phyloP scores from a whole-genome alignment of 1,140 invertebrate species.

The Drosophila rhopaloa region DNA sequence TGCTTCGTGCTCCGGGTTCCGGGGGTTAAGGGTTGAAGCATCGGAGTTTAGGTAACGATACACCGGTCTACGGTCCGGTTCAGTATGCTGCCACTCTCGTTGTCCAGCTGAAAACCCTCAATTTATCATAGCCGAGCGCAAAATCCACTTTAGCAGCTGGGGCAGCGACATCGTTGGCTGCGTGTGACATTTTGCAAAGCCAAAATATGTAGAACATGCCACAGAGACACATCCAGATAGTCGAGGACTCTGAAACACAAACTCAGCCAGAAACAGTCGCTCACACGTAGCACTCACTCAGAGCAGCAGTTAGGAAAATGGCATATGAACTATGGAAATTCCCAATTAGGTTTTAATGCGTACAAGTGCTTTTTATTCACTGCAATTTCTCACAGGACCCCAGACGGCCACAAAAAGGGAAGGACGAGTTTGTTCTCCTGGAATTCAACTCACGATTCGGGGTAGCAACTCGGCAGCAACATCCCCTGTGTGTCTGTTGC shows the following conservation, averaged over 20 bases:
- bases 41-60: constrained; percentile 53
- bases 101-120: constrained; percentile 62
- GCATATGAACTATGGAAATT: constrained; percentile 83
- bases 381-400: constrained; percentile 73
- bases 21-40: constrained; percentile 33
- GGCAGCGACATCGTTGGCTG: constrained; percentile 68
- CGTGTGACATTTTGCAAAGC: constrained; percentile 81
- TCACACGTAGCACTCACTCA: constrained; percentile 28
- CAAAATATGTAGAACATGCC: constrained; percentile 81
- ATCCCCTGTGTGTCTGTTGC: constrained; percentile 47
- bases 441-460: constrained; percentile 67
- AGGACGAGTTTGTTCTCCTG: not conserved
- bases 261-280: constrained; percentile 3
- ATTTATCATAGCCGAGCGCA: constrained; percentile 80
- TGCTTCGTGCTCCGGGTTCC: not conserved
- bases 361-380: constrained; percentile 82
- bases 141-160: constrained; percentile 70
- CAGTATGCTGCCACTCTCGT: constrained; percentile 17
- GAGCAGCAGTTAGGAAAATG: constrained; percentile 64
- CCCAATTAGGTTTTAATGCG: constrained; percentile 82
- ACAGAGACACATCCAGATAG: constrained; percentile 50
- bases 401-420: constrained; percentile 6
- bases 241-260: constrained; percentile 11
- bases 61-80: constrained; percentile 27
- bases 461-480: constrained; percentile 8